phyloP scores from a whole-genome alignment of 2,888 invertebrate genomes.

The Cistogaster globosa region DNA sequence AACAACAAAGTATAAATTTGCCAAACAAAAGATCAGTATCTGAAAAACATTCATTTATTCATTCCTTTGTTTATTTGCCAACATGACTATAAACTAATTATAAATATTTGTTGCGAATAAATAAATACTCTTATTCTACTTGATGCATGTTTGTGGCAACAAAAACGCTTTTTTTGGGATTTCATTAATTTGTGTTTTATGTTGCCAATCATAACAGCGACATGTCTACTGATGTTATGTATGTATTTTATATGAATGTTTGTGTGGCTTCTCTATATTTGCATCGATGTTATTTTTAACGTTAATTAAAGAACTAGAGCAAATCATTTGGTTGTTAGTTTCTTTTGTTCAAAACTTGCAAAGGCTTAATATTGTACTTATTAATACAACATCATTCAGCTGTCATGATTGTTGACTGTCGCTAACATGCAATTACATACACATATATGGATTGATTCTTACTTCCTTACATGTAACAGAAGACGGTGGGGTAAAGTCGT shows the following conservation, averaged over 20 bases:
- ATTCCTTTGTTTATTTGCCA: slow-evolving; percentile 16
- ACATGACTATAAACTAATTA: slow-evolving; percentile 59
- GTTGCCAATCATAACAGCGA: slow-evolving; percentile 62
- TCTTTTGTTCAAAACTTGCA: slow-evolving; percentile 51
- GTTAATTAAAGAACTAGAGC: slow-evolving; percentile 65
- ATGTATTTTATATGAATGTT: slow-evolving; percentile 10
- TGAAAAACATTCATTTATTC: slow-evolving; percentile 5
- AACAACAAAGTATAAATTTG: slow-evolving; percentile 41
- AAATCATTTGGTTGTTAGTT: slow-evolving; percentile 56
- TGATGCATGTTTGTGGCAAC: slow-evolving; percentile 36
- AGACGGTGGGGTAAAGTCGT: background rate
- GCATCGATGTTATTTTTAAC: slow-evolving; percentile 39
- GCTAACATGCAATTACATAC: background rate
- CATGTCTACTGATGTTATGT: background rate
- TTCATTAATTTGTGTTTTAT: slow-evolving; percentile 36
- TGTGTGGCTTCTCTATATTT: slow-evolving; percentile 16
- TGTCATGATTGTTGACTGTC: slow-evolving; percentile 51
- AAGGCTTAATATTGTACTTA: slow-evolving; percentile 44
- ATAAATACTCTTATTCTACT: slow-evolving; percentile 31
- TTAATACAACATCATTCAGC: slow-evolving; percentile 51
- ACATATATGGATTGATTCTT: background rate
- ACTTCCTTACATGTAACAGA: background rate
- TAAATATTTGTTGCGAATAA: slow-evolving; percentile 67
- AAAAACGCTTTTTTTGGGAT: slow-evolving; percentile 44
- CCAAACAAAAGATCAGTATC: slow-evolving; percentile 34